phyloP scores from a whole-genome alignment of 2,797 vertebrate species.

The Coilia nasus region DNA sequence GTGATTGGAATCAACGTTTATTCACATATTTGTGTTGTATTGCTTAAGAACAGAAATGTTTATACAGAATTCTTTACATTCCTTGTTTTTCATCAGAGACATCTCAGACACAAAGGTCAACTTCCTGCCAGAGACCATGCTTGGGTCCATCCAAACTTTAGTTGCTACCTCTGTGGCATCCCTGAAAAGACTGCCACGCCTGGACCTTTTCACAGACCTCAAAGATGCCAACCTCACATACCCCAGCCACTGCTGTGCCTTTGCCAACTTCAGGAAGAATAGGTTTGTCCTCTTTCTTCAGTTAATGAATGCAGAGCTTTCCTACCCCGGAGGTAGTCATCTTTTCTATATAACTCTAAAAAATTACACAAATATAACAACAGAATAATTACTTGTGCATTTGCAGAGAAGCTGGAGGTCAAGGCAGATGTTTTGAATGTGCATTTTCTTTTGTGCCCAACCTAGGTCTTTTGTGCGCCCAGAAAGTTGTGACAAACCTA shows the following conservation, averaged over 20 bases:
- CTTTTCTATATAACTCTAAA: neutral
- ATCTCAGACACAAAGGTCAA: slow-evolving; percentile 87
- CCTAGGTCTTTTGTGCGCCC: slow-evolving; percentile 67
- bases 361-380: neutral
- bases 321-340: neutral
- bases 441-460: neutral
- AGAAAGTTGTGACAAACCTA: slow-evolving; percentile 73
- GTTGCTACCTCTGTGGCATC: slow-evolving; percentile 78
- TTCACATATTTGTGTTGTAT: no score
- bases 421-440: neutral
- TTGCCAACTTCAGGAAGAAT: slow-evolving; percentile 75
- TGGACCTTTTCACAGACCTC: slow-evolving; percentile 80
- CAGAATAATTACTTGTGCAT: neutral
- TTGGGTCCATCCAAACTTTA: slow-evolving; percentile 82
- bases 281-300: slow-evolving; percentile 51
- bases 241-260: slow-evolving; percentile 93
- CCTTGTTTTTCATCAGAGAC: slow-evolving; percentile 74
- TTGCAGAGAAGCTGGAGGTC: neutral
- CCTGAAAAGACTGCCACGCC: slow-evolving; percentile 86
- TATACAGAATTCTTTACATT: neutral
- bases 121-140: slow-evolving; percentile 82
- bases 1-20: no score
- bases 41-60: no score
- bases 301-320: neutral
- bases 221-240: slow-evolving; percentile 88